Percentiles rank a stretch among this genome's conserved stretches.
Conservation (phyloP, 2,113 vertebrate genomes). For the Tachysurus fulvidraco region DNA sequence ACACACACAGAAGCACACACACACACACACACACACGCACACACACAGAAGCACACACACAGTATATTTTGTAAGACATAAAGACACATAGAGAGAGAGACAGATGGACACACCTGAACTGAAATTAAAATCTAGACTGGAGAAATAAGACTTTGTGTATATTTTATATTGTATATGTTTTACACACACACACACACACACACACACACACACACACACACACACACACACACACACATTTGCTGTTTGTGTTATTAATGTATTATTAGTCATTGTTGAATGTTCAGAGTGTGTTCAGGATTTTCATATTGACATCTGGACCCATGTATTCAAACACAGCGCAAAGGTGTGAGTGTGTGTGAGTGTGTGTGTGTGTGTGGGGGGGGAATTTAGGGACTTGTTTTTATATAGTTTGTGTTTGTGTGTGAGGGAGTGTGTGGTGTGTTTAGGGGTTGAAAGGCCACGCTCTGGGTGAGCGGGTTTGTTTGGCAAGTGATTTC, state of each 20-base stretch:
- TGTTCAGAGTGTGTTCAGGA: neutral
- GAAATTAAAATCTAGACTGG: constrained; percentile 61
- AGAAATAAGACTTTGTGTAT: constrained; percentile 42
- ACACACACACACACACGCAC: neutral
- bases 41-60: neutral
- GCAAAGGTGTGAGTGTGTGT: constrained; percentile 1
- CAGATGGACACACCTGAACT: constrained; percentile 73
- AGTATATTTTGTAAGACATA: neutral
- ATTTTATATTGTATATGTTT: neutral
- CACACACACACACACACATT: neutral
- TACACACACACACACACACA: neutral
- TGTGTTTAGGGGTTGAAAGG: constrained; percentile 52
- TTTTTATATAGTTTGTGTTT: neutral
- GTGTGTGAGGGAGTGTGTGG: constrained; percentile 19
- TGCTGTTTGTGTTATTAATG: neutral
- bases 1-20: too few relatives aligned
- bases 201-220: constrained; percentile 2
- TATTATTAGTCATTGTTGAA: neutral
- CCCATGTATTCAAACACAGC: neutral
- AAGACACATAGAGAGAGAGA: neutral
- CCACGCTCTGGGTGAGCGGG: constrained; percentile 49
- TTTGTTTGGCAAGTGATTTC: constrained; percentile 56
- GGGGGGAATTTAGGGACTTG: constrained; percentile 8
- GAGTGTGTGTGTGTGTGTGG: constrained; percentile 3
- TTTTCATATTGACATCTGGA: constrained; percentile 11